phyloP scores from a whole-genome alignment of 2,113 vertebrate species.

The Sceloporus tristichus region DNA sequence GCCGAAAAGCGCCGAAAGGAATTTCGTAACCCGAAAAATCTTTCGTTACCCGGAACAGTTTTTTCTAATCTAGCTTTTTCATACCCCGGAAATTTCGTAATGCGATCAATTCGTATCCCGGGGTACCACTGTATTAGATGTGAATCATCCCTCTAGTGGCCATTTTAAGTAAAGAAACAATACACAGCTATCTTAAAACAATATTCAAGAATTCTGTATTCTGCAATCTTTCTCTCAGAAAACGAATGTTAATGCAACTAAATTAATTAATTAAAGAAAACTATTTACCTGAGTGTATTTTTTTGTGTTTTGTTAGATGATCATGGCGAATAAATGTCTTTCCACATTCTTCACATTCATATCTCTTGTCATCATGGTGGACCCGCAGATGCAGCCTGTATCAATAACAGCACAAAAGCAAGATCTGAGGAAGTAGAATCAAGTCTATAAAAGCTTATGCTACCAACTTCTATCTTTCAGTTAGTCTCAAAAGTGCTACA shows the following conservation, averaged over 20 bases:
- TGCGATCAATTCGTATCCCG: too few relatives aligned
- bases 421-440: too few relatives aligned
- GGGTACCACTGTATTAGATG: too few relatives aligned
- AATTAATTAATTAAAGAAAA: too few relatives aligned
- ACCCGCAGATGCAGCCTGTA: slow-evolving; percentile 93
- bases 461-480: too few relatives aligned
- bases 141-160: background rate
- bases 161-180: background rate
- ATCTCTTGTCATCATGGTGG: slow-evolving; percentile 97
- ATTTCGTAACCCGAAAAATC: too few relatives aligned
- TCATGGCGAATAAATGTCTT: slow-evolving; percentile 98
- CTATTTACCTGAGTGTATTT: slow-evolving; percentile 94
- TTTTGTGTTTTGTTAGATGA: slow-evolving; percentile 97
- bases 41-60: too few relatives aligned
- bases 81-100: too few relatives aligned
- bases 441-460: too few relatives aligned
- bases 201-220: background rate
- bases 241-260: slow-evolving; percentile 25
- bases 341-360: slow-evolving; percentile 97
- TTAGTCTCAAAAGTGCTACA: too few relatives aligned
- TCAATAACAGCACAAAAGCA: slow-evolving; percentile 20
- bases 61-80: too few relatives aligned
- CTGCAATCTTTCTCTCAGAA: slow-evolving; percentile 21
- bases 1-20: too few relatives aligned
- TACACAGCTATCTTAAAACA: background rate